Evolutionary conservation across 2,113 vertebrate species (phyloP).

Genomic region (Naja naja): DNA sequence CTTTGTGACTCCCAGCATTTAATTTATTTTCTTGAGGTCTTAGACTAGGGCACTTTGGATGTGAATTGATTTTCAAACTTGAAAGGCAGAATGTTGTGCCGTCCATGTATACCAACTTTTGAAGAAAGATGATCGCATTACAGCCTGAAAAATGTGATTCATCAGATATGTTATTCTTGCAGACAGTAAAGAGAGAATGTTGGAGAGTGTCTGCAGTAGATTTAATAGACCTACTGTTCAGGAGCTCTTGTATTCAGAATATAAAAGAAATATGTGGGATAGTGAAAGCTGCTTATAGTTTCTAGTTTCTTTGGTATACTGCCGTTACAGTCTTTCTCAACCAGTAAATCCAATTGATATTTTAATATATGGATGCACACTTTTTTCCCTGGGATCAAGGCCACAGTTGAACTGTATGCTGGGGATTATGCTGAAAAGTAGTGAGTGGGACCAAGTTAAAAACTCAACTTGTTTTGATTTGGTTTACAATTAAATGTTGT

Average conservation of each 20-base stretch:
- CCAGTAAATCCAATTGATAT: background rate
- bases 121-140: background rate
- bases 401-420: background rate
- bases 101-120: background rate
- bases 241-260: background rate
- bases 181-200: background rate
- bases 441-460: background rate
- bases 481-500: background rate
- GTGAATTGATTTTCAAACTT: background rate
- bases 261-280: background rate
- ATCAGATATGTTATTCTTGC: background rate
- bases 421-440: background rate
- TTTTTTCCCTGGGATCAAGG: background rate
- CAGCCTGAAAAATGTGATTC: too few relatives aligned
- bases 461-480: background rate
- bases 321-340: background rate
- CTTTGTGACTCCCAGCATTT: background rate
- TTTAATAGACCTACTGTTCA: background rate
- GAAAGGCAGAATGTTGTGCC: background rate
- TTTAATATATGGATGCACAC: background rate
- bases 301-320: background rate
- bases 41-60: background rate
- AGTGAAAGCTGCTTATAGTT: background rate
- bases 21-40: background rate
- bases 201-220: background rate